phyloP scores from a whole-genome alignment of 2,113 vertebrate species.

The Lucifuga dentata region DNA sequence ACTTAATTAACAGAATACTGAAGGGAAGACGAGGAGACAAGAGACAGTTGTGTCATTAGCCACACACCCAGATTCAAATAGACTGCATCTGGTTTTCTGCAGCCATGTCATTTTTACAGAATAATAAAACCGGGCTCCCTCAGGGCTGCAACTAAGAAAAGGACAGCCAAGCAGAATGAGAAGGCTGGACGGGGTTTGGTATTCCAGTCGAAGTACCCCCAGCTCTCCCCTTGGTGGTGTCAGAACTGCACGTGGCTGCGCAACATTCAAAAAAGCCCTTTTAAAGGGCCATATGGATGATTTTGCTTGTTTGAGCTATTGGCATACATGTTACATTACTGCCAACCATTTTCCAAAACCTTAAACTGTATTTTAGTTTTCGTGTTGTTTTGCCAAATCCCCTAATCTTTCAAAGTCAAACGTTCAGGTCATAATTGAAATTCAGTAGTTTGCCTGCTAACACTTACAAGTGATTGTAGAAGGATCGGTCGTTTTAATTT shows the following conservation, averaged over 20 bases:
- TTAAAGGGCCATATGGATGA: too few relatives aligned
- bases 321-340: too few relatives aligned
- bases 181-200: slow-evolving; percentile 36
- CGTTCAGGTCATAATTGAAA: too few relatives aligned
- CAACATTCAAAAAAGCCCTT: too few relatives aligned
- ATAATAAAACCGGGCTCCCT: slow-evolving; percentile 61
- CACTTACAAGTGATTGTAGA: too few relatives aligned
- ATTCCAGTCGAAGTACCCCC: slow-evolving; percentile 30
- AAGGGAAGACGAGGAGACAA: slow-evolving; percentile 54
- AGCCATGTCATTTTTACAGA: slow-evolving; percentile 57
- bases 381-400: too few relatives aligned
- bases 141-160: slow-evolving; percentile 53
- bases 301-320: too few relatives aligned
- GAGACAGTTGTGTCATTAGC: slow-evolving; percentile 74
- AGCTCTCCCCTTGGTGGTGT: slow-evolving; percentile 11
- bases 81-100: slow-evolving; percentile 59
- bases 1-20: slow-evolving; percentile 79
- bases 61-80: slow-evolving; percentile 37
- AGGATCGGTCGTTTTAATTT: too few relatives aligned
- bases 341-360: too few relatives aligned
- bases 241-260: slow-evolving; percentile 18
- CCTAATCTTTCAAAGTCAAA: too few relatives aligned
- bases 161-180: slow-evolving; percentile 30
- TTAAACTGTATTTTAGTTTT: too few relatives aligned
- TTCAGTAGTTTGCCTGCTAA: too few relatives aligned